Conservation (phyloP, 2,113 vertebrate genomes). For the Dromaius novaehollandiae region DNA sequence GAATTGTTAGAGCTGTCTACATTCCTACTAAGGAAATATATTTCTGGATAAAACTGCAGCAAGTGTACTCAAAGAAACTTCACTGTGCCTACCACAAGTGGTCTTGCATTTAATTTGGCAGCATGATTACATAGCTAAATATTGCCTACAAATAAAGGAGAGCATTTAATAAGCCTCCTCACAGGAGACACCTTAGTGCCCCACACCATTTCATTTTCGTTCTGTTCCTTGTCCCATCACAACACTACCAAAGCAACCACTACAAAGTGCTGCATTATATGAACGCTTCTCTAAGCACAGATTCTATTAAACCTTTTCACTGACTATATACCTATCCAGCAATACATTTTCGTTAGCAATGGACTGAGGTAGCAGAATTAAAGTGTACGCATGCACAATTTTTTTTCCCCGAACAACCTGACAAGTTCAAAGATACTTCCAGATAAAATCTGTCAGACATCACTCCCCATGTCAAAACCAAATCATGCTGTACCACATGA, state of each 20-base stretch:
- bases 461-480: neutral
- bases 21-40: neutral
- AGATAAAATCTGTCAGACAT: neutral
- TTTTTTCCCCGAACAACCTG: too few species aligned
- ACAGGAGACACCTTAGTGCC: neutral
- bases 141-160: neutral
- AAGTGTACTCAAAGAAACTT: neutral
- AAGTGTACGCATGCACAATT: too few species aligned
- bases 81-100: neutral
- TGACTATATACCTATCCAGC: neutral
- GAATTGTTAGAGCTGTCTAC: neutral
- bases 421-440: neutral
- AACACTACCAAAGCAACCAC: neutral
- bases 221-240: neutral
- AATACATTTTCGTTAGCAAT: neutral
- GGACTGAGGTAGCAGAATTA: neutral
- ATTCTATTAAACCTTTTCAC: neutral
- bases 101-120: neutral
- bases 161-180: neutral
- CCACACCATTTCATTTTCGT: neutral
- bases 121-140: neutral
- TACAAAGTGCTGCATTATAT: neutral
- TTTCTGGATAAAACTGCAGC: neutral
- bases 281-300: neutral
- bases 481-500: neutral